Base-by-base conservation (phyloP, 2,888 invertebrate genomes). In the Papilio protenor region DNA sequence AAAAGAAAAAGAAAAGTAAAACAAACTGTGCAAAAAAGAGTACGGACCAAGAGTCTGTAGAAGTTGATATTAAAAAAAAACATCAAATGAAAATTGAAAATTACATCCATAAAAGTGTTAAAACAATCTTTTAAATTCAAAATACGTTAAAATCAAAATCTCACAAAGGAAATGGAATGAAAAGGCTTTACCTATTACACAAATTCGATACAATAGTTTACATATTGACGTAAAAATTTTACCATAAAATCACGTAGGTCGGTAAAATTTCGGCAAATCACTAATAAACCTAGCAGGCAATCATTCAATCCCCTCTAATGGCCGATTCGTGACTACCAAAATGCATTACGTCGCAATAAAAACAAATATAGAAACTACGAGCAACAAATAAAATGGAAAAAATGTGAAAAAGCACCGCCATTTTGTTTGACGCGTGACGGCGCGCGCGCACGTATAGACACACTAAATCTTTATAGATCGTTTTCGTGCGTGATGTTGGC, bases 381-480 rank as follows among this genome's bases (percentile, higher is more conserved):
- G 88, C 87, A 91, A 92, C 91, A 92, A 92, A 93, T 92, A 92
- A 88, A 87, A 85, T 70, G 78, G 83, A 89, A 92, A 91, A 92
- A 84, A 59, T 78, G 75, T 81, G 84, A 87, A 89, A 90, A 87
- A 84, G 82, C 76, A 80, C 89, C 85, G 89, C 90, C 89, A 88
- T 88, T 76, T 87, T 86, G 82, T 82, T 83, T 81, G 23, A 79
- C 77, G 79, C 74, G 83, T 66, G 79, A 77, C 80, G 77, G 83
- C 88, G 88, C 84, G 83, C 83, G 87, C 91, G 91, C 93, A 92
- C 92, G 91, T 91, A 83, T 87, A 81, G 79, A 79, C 83, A 70
- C 23, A 85, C 85, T 87, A 92, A 93, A 93, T 91, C 93, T 88
- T 92, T 89, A 94, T 90, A 90, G 94, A 94, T 94, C 90, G 93